A percentile compares a stretch with the other conserved stretches of the same genome.
Evolutionary conservation across 1,140 invertebrate species (phyloP).

Genomic region (Brachionus rubens): DNA sequence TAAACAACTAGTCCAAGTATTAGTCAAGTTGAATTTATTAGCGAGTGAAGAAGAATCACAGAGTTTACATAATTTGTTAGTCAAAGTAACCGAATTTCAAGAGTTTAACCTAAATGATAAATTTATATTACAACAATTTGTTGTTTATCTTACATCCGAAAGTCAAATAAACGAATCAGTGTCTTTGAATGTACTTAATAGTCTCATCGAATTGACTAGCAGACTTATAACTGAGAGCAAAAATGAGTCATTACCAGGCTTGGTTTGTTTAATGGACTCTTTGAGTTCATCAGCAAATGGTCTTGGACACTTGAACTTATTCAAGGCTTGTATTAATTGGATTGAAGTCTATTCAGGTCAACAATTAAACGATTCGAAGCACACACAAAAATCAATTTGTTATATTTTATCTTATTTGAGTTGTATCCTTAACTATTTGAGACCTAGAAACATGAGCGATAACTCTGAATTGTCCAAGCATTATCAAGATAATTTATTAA

Average conservation of each 20-base stretch:
- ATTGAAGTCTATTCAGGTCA: neutral
- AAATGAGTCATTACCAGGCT: neutral
- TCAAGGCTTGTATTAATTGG: slow-evolving; percentile 35
- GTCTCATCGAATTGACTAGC: neutral
- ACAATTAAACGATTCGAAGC: slow-evolving; percentile 49
- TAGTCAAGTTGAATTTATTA: neutral
- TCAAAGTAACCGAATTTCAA: neutral
- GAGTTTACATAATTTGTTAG: slow-evolving; percentile 1
- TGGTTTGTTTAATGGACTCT: slow-evolving; percentile 5
- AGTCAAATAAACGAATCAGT: neutral
- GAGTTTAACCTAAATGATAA: slow-evolving; percentile 20
- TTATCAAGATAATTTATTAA: slow-evolving; percentile 58
- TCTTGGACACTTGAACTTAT: slow-evolving; percentile 23
- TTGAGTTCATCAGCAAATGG: slow-evolving; percentile 12
- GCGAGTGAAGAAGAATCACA: neutral
- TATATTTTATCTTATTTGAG: slow-evolving; percentile 73
- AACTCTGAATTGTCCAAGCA: neutral
- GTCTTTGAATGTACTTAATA: neutral
- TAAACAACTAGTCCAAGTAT: neutral
- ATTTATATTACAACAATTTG: slow-evolving; percentile 27
- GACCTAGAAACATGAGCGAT: slow-evolving; percentile 49
- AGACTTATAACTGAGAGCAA: neutral
- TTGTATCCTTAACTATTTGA: slow-evolving; percentile 67
- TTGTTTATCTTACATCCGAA: neutral
- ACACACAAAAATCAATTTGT: slow-evolving; percentile 72